Conservation (phyloP, 1,140 invertebrate genomes). For the Wiebesia pumilae region DNA sequence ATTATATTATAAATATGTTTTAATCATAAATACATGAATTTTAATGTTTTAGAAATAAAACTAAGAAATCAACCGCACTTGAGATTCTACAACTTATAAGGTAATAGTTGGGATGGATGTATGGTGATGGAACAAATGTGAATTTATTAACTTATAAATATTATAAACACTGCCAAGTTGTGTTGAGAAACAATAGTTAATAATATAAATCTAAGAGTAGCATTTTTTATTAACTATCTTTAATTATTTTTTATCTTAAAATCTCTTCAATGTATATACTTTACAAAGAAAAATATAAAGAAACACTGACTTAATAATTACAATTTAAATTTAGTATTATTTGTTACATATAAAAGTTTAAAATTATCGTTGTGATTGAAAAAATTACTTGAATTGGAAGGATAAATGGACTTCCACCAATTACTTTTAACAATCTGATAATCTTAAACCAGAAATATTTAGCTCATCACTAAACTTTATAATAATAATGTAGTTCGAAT, state of each 20-base stretch:
- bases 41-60: no score
- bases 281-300: background rate
- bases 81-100: background rate
- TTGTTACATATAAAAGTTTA: background rate
- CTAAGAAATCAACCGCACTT: background rate
- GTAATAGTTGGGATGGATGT: background rate
- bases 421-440: slow-evolving; percentile 9
- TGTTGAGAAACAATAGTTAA: background rate
- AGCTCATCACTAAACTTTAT: background rate
- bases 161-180: background rate
- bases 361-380: background rate
- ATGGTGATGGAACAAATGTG: background rate
- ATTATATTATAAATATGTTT: no score
- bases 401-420: background rate
- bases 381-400: background rate
- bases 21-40: no score
- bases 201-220: background rate
- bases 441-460: background rate
- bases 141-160: background rate
- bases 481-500: background rate
- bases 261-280: no score
- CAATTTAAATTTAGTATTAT: slow-evolving; percentile 25
- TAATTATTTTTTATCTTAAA: no score
- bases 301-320: background rate
- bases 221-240: no score